Conservation (phyloP, 2,113 vertebrate species). For the Sceloporus tristichus region DNA sequence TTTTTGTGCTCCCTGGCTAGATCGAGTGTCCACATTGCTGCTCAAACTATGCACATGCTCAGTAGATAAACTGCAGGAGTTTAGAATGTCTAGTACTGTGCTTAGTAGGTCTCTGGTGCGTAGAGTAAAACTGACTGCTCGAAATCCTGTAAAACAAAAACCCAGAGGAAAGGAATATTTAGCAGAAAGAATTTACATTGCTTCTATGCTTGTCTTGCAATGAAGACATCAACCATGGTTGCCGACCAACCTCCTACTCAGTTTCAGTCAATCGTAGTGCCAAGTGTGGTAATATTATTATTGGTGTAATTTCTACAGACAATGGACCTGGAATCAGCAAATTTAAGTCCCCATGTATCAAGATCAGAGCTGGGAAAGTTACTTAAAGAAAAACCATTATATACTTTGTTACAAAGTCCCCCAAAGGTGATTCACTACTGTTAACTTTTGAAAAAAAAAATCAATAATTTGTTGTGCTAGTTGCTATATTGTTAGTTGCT, state of each 20-base stretch:
- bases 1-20: slow-evolving; percentile 60
- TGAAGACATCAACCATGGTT: neutral
- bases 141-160: slow-evolving; percentile 87
- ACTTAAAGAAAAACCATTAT: neutral
- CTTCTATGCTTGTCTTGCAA: slow-evolving; percentile 19
- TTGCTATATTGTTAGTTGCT: no score
- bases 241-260: neutral
- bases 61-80: slow-evolving; percentile 91
- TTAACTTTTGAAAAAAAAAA: no score
- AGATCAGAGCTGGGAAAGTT: neutral
- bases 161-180: slow-evolving; percentile 57
- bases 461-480: no score
- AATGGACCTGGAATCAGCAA: neutral
- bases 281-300: neutral
- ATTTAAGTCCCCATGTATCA: neutral
- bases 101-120: slow-evolving; percentile 88
- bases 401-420: no score
- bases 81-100: slow-evolving; percentile 91
- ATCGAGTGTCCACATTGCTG: slow-evolving; percentile 54
- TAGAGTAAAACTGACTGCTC: slow-evolving; percentile 91
- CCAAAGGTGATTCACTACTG: no score
- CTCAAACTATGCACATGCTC: slow-evolving; percentile 85
- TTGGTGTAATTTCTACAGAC: neutral
- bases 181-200: slow-evolving; percentile 34
- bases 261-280: neutral